phyloP scores from a whole-genome alignment of 2,797 vertebrate species.

The Trematomus bernacchii region DNA sequence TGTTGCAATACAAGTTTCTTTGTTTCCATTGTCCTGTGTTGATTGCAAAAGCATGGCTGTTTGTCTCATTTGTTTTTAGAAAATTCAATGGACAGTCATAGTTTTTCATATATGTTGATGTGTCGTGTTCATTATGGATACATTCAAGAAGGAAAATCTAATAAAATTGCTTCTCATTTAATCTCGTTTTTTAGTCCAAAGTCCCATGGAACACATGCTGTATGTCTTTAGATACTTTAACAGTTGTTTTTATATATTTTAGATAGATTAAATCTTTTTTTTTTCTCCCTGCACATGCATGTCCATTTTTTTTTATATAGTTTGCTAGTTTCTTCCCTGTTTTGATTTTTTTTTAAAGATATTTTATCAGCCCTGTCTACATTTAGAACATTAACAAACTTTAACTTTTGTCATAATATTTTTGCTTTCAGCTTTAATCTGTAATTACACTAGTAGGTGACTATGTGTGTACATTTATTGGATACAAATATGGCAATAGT shows the following conservation, averaged over 20 bases:
- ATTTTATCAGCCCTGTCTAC: not conserved
- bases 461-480: not conserved
- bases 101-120: not conserved
- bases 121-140: not conserved
- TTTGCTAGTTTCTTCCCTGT: not conserved
- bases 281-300: not conserved
- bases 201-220: not conserved
- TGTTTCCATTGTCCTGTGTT: constrained; percentile 7
- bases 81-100: not conserved
- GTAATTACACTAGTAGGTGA: not conserved
- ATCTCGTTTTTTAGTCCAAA: not conserved
- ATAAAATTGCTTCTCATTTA: not conserved
- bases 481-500: not conserved
- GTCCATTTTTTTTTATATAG: not conserved
- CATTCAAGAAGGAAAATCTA: not conserved
- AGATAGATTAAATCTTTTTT: not conserved
- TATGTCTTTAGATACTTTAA: not conserved
- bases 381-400: not conserved
- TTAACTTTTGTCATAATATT: not conserved
- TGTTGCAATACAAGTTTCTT: constrained; percentile 58
- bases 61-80: not conserved
- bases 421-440: not conserved
- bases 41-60: not conserved
- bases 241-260: not conserved
- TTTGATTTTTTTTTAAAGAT: not conserved